Evolutionary conservation across 2,888 invertebrate species (phyloP), one percentile per base, ranked within the genome.

Genomic region (Apoda limacodes): DNA sequence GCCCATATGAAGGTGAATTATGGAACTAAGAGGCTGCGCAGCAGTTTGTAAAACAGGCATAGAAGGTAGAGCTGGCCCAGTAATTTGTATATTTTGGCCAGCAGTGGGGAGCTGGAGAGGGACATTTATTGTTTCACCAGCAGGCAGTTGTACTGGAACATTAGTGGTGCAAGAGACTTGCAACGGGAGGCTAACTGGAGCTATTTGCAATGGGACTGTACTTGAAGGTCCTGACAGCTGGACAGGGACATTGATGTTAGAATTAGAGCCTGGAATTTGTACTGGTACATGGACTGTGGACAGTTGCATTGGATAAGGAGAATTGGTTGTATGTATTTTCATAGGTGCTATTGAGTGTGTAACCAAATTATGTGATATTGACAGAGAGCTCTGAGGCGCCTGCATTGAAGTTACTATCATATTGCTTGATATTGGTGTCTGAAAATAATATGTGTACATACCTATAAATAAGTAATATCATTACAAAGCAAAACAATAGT

Each of bases 331-430:
- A 45, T 80, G 78, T 45, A 78, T 64, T 53, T 80, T 78, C 28
- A 76, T 66, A 40, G 80, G 78, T 30, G 75, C 74, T 42, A 80
- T 58, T 32, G 76, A 69, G 49, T 76, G 76, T 28, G 78, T 69
- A 30, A 78, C 67, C 50, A 76, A 59, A 50, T 60, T 71, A 45
- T 80, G 78, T 38, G 72, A 61, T 32, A 76, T 68, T 32, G 75
- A 66, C 57, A 78, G 63, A 32, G 75, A 70, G 61, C 62, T 76
- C 59, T 72, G 74, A 34, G 75, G 60, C 49, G 66, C 65, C 52
- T 72, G 76, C 60, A 80, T 61, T 42, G 80, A 75, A 40, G 80
- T 70, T 52, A 80, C 72, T 54, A 80, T 71, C 80, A 78, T 78
- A 53, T 76, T 75, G 75, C 68, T 75, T 50, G 78, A 60, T 54